A percentile compares a stretch with the other conserved stretches of the same genome.
Conservation (phyloP, 2,113 vertebrate genomes). For the Ellobius talpinus region DNA sequence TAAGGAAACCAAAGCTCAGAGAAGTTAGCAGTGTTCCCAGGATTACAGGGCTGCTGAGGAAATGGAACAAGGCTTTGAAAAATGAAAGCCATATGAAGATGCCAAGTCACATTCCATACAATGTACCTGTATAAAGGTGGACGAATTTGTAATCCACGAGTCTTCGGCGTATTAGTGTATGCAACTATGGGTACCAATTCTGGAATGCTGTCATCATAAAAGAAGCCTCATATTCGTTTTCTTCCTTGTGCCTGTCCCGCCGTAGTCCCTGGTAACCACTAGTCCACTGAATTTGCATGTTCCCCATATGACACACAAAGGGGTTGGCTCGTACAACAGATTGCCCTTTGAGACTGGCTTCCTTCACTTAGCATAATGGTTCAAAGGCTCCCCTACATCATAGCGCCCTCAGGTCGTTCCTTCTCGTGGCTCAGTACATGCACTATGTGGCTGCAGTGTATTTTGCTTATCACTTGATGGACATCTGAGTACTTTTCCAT, state of each 20-base stretch:
- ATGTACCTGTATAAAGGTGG: not conserved
- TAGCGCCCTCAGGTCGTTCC: not conserved
- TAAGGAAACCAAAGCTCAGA: not conserved
- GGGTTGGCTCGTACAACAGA: not conserved
- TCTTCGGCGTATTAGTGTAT: not conserved
- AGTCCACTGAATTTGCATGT: not conserved
- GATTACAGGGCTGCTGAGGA: not conserved
- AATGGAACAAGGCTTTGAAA: not conserved
- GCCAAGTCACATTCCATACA: not conserved
- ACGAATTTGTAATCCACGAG: not conserved
- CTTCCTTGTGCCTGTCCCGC: not conserved
- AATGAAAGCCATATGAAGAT: not conserved
- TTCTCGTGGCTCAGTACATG: not conserved
- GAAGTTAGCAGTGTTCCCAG: not conserved
- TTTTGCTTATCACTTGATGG: not conserved
- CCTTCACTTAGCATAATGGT: not conserved
- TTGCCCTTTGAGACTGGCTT: not conserved
- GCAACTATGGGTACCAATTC: not conserved
- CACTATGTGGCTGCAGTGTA: not conserved
- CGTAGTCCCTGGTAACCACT: not conserved
- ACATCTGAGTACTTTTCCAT: not conserved
- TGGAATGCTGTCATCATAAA: not conserved
- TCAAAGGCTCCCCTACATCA: not conserved
- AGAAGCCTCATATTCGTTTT: not conserved
- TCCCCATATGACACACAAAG: not conserved